Evolutionary conservation across 2,888 invertebrate species (phyloP), one percentile per base, ranked within the genome.

Genomic region (Zaprionus obscuricornis): DNA sequence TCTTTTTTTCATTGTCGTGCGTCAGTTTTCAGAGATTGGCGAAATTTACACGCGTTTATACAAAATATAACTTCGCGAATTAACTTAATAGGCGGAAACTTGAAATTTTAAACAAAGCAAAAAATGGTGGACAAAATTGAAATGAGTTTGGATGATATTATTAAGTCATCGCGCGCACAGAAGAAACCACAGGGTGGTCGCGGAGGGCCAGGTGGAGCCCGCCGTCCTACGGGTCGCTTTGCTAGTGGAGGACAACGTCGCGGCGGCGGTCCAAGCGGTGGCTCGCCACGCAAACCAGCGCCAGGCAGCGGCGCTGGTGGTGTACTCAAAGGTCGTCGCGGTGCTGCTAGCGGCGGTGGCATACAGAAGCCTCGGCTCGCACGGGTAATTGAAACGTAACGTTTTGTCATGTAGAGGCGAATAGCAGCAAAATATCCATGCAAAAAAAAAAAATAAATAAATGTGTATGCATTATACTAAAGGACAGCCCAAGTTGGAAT

Each of bases 71-170:
- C 11, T 24, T 42, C 20, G 29, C 50, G 31, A 24, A 6, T 34
- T 42, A 10, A 37, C 20, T 17, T 54, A 4, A 6, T 8, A 26
- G 20, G 22, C 47, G 27, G 33, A 4, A 36, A 49, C 8, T 10
- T 11, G 18, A 22, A 11, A 29, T 42, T 13, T 3, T 22, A 49
- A 46, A 42, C 16, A 39, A 27, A 14, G 4, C 5, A 10, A 13
- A 57, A 69, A 91, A 97, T 97, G 97, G 95, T 95, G 86, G 96
- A 97, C 88, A 97, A 96, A 92, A 96, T 98, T 91, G 98, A 98
- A 91, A 96, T 98, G 96, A 97, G 98, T 88, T 93, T 98, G 78
- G 98, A 98, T 90, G 98, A 98, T 82, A 97, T 98, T 63, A 98
- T 98, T 86, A 98, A 96, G 92, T 94, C 94, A 87, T 95, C 93